Evolutionary conservation across 2,888 invertebrate genomes (phyloP).

Genomic region (Yponomeuta cagnagella): DNA sequence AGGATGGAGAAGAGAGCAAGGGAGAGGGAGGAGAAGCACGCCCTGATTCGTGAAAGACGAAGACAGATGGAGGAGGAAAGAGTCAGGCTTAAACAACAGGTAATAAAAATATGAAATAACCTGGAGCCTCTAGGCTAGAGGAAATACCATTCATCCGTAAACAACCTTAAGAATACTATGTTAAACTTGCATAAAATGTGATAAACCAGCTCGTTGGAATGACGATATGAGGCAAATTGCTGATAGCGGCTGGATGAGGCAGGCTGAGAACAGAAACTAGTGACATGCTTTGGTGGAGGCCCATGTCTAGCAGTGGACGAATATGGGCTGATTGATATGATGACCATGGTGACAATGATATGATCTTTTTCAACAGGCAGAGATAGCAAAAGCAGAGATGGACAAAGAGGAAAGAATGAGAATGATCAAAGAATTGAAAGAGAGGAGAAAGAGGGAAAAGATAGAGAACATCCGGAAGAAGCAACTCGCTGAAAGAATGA

Average conservation of each 20-base stretch:
- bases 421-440: slow-evolving; percentile 76
- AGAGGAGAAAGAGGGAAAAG: slow-evolving; percentile 77
- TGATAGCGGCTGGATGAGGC: too few species aligned
- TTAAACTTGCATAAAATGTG: too few species aligned
- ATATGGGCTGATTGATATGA: too few species aligned
- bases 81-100: slow-evolving; percentile 63
- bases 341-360: neutral
- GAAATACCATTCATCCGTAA: neutral
- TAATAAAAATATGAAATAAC: slow-evolving; percentile 22
- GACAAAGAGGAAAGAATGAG: slow-evolving; percentile 78
- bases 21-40: slow-evolving; percentile 76
- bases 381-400: slow-evolving; percentile 67
- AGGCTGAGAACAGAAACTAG: too few species aligned
- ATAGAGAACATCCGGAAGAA: slow-evolving; percentile 77
- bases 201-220: too few species aligned
- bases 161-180: neutral
- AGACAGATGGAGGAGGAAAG: slow-evolving; percentile 68
- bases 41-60: slow-evolving; percentile 62
- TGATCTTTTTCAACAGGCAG: slow-evolving; percentile 37
- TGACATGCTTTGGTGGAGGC: too few species aligned
- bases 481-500: slow-evolving; percentile 61
- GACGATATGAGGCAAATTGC: too few species aligned
- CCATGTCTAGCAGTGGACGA: too few species aligned
- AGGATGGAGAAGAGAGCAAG: slow-evolving; percentile 84
- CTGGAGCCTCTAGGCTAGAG: too few species aligned